Evolutionary conservation across 2,113 vertebrate species (phyloP).

Genomic region (Uria lomvia): DNA sequence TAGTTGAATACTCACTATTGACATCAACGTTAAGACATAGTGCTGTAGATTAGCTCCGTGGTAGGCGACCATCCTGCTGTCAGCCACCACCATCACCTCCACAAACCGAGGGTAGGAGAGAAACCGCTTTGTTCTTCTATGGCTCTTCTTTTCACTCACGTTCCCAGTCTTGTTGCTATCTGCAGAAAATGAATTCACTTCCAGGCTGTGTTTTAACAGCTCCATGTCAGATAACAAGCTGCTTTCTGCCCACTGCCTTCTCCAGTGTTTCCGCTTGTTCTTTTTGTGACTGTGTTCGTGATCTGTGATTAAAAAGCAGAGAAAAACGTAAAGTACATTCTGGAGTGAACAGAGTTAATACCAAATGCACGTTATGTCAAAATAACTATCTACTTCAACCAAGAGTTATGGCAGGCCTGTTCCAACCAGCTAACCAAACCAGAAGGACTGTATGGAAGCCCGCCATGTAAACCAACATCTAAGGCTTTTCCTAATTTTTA

Average conservation of each 20-base stretch:
- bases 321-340: background rate
- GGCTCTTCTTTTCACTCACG: slow-evolving; percentile 76
- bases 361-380: background rate
- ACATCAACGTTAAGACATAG: slow-evolving; percentile 96
- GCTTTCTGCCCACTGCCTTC: slow-evolving; percentile 38
- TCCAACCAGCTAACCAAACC: background rate
- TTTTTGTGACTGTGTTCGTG: slow-evolving; percentile 78
- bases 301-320: slow-evolving; percentile 70
- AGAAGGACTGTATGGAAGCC: background rate
- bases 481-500: background rate
- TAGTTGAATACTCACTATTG: slow-evolving; percentile 88
- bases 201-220: slow-evolving; percentile 72
- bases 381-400: background rate
- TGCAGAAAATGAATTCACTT: slow-evolving; percentile 56
- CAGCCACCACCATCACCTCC: slow-evolving; percentile 97
- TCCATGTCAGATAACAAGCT: slow-evolving; percentile 75
- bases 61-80: slow-evolving; percentile 94
- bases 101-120: slow-evolving; percentile 97
- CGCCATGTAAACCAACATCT: background rate
- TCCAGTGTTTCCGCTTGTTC: slow-evolving; percentile 70
- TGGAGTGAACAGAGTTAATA: background rate
- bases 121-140: slow-evolving; percentile 90
- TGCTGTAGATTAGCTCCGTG: slow-evolving; percentile 95
- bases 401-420: background rate
- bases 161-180: slow-evolving; percentile 68